Evolutionary conservation across 1,140 invertebrate species (phyloP).

Genomic region (Acromyrmex heyeri): DNA sequence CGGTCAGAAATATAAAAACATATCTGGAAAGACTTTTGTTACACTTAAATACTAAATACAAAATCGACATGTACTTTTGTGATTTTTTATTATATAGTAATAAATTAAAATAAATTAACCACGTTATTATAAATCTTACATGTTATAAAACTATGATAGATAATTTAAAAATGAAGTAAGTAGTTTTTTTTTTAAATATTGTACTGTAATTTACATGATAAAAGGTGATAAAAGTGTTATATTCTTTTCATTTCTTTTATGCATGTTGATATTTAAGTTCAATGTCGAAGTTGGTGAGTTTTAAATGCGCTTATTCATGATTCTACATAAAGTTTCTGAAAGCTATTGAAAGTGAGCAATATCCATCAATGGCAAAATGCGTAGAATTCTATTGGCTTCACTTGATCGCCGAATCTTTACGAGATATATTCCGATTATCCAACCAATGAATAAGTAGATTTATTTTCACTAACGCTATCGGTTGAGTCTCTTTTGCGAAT

Average conservation of each 20-base stretch:
- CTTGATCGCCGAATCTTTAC: not conserved
- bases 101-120: slow-evolving; percentile 2
- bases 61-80: not conserved
- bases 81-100: not conserved
- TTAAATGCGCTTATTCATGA: not conserved
- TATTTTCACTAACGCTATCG: not conserved
- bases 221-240: not conserved
- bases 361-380: not conserved
- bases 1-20: not conserved
- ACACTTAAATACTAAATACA: not conserved
- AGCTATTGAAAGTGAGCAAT: not conserved
- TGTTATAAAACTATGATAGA: not conserved
- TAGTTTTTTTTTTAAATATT: no score
- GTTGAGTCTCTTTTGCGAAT: not conserved
- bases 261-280: not conserved
- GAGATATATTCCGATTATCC: slow-evolving; percentile 7
- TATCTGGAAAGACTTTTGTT: not conserved
- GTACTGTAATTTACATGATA: not conserved
- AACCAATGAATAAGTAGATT: not conserved
- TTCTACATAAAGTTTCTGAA: not conserved
- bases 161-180: not conserved
- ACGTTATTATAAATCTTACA: not conserved
- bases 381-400: not conserved
- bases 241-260: not conserved
- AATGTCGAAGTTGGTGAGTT: not conserved